These are phyloP conservation scores for Morpho helenor DNA, from an alignment of 2,888 invertebrate species.

Conservation along the genomic window DNA sequence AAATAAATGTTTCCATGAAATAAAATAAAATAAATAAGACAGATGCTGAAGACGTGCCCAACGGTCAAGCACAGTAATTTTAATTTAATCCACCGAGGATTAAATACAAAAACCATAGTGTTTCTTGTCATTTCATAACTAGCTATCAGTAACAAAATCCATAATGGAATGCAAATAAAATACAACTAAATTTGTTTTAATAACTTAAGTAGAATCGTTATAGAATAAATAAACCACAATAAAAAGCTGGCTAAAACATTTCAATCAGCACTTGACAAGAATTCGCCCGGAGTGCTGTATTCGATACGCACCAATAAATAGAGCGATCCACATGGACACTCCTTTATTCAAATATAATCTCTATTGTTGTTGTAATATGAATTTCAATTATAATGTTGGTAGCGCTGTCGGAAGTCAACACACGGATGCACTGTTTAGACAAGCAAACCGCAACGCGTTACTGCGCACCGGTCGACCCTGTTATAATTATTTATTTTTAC, in stretches of 20 bases:
- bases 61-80: too few relatives aligned
- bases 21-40: too few relatives aligned
- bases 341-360: slow-evolving; percentile 7
- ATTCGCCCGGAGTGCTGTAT: slow-evolving; percentile 4
- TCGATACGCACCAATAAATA: slow-evolving; percentile 11
- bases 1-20: too few relatives aligned
- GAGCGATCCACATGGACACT: neutral
- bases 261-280: slow-evolving; percentile 12
- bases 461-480: slow-evolving; percentile 47
- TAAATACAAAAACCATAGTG: too few relatives aligned
- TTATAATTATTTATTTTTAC: slow-evolving; percentile 73
- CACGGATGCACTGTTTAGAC: slow-evolving; percentile 69
- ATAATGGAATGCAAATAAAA: too few relatives aligned
- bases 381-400: slow-evolving; percentile 6
- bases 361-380: slow-evolving; percentile 9
- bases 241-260: slow-evolving; percentile 3
- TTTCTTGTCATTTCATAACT: too few relatives aligned
- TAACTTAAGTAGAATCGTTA: too few relatives aligned
- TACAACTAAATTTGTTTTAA: too few relatives aligned
- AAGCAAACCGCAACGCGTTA: slow-evolving; percentile 59
- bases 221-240: neutral
- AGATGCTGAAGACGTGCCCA: too few relatives aligned
- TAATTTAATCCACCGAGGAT: too few relatives aligned
- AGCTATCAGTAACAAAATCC: too few relatives aligned
- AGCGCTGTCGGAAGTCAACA: slow-evolving; percentile 52